A percentile compares a stretch with the other conserved stretches of the same genome.
phyloP scores from a whole-genome alignment of 2,113 vertebrate genomes.

The Cebidichthys violaceus region DNA sequence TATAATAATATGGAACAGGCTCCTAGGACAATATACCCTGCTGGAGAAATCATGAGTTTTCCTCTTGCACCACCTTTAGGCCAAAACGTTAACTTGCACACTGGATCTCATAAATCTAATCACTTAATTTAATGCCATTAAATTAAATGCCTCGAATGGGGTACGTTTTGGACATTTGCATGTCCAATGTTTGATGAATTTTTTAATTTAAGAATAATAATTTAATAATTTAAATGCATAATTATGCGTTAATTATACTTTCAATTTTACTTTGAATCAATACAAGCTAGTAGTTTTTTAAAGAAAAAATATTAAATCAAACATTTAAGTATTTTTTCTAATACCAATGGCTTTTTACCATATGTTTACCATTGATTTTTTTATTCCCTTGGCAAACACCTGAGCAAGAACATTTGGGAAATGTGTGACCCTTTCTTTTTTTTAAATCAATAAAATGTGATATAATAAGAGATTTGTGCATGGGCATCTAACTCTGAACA shows the following conservation, averaged over 20 bases:
- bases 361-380: not conserved
- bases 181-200: not conserved
- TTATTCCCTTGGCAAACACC: not conserved
- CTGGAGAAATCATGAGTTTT: not conserved
- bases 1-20: not conserved
- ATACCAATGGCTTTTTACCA: not conserved
- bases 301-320: not conserved
- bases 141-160: not conserved
- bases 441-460: not conserved
- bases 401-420: not conserved
- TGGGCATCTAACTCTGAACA: not conserved
- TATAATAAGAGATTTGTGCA: not conserved
- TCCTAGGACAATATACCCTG: not conserved
- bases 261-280: not conserved
- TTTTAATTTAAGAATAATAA: conserved; percentile 1
- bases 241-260: not conserved
- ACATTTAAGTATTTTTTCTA: not conserved
- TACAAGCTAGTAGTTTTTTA: not conserved
- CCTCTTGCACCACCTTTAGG: conserved; percentile 44
- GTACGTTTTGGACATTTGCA: not conserved
- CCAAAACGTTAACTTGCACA: conserved; percentile 13
- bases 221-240: not conserved
- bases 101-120: not conserved
- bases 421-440: not conserved
- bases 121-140: not conserved